Evolutionary conservation across 2,888 invertebrate genomes (phyloP).

Genomic region (Chymomyza amoena): DNA sequence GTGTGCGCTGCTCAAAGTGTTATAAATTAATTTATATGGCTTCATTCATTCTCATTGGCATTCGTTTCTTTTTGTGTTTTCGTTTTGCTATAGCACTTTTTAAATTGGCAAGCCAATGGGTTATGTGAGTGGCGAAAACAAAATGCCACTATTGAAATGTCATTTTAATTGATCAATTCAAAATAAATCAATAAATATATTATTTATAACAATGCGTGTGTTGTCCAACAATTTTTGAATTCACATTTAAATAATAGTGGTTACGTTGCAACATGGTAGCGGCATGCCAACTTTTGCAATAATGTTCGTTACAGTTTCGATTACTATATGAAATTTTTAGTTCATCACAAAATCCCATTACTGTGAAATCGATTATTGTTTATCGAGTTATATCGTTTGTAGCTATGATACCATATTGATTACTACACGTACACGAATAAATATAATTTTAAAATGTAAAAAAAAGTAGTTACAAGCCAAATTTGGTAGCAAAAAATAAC

Average conservation of each 20-base stretch:
- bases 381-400: not conserved
- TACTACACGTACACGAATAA: not conserved
- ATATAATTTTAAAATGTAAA: conserved; percentile 38
- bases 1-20: conserved; percentile 64
- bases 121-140: conserved; percentile 8
- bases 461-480: conserved; percentile 6
- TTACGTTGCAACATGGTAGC: not conserved
- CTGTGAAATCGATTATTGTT: not conserved
- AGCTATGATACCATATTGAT: not conserved
- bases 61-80: conserved; percentile 36
- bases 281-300: not conserved
- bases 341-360: not conserved
- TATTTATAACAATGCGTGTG: not conserved
- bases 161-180: not conserved
- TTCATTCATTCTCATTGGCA: conserved; percentile 71
- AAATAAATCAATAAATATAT: not conserved
- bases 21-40: conserved; percentile 72
- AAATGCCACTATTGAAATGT: not conserved
- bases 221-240: not conserved
- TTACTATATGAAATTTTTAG: not conserved
- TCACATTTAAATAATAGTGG: not conserved
- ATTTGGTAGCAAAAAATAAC: conserved; percentile 1
- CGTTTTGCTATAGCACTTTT: conserved; percentile 54
- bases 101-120: conserved; percentile 51
- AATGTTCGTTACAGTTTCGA: not conserved